These are phyloP conservation scores for Scrobipalpa atriplicella DNA, from an alignment of 2,888 invertebrate species.

Conservation along the genomic window DNA sequence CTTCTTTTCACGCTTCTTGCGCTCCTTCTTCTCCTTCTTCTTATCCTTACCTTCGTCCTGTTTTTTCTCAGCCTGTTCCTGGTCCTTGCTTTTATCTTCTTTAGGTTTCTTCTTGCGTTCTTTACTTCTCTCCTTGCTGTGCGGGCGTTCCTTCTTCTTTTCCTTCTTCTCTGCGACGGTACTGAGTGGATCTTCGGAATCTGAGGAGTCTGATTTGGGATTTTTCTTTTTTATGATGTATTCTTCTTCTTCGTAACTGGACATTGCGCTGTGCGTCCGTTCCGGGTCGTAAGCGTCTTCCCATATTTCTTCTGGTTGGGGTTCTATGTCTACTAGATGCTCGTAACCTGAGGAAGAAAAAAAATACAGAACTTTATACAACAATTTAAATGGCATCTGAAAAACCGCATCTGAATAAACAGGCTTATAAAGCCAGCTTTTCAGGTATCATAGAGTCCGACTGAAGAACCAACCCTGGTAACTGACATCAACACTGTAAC, in stretches of 20 bases:
- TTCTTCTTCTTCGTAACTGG: constrained; percentile 38
- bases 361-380: background rate
- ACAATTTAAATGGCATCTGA: background rate
- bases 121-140: constrained; percentile 65
- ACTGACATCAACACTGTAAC: no score
- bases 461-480: no score
- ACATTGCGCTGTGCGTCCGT: constrained; percentile 47
- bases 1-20: constrained; percentile 44
- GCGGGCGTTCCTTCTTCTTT: constrained; percentile 61
- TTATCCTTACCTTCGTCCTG: constrained; percentile 39
- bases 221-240: constrained; percentile 48
- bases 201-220: constrained; percentile 44
- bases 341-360: constrained; percentile 64
- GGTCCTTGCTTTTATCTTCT: constrained; percentile 38
- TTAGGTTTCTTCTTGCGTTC: constrained; percentile 35
- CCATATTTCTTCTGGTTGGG: constrained; percentile 65
- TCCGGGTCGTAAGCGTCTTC: constrained; percentile 49
- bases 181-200: constrained; percentile 67
- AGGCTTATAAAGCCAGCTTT: background rate
- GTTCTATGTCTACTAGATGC: constrained; percentile 68
- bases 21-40: constrained; percentile 43
- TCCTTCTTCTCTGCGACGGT: constrained; percentile 51
- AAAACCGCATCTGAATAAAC: background rate
- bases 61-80: constrained; percentile 42
- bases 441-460: no score